phyloP scores from a whole-genome alignment of 2,888 invertebrate genomes.

The Agrochola circellaris region DNA sequence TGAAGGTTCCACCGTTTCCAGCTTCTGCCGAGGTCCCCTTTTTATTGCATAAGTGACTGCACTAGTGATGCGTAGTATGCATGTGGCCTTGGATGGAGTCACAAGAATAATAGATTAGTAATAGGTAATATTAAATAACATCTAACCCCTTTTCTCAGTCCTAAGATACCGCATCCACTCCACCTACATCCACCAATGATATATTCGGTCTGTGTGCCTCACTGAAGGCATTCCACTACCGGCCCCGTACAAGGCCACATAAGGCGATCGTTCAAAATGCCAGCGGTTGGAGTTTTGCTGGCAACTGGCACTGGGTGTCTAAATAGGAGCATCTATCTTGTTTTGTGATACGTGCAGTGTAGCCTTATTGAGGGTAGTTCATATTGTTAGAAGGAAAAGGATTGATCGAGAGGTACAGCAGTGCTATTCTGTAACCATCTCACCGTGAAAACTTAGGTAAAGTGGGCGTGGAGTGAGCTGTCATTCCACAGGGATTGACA shows the following conservation, averaged over 20 bases:
- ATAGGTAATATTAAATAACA: too few species aligned
- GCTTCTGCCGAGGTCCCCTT: too few species aligned
- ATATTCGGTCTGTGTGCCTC: constrained; percentile 41
- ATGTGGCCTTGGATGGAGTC: too few species aligned
- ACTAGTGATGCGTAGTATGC: too few species aligned
- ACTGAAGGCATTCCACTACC: constrained; percentile 35
- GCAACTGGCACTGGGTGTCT: constrained; percentile 28
- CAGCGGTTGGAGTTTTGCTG: constrained; percentile 36
- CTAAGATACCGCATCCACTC: constrained; percentile 28
- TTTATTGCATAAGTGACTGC: too few species aligned
- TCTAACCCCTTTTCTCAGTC: too few species aligned
- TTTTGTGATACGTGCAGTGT: neutral
- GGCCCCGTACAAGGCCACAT: constrained; percentile 19
- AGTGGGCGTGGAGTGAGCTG: too few species aligned
- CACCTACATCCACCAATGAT: constrained; percentile 23
- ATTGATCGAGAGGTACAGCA: neutral
- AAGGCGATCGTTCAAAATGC: constrained; percentile 48
- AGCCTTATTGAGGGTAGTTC: neutral
- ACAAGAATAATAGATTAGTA: too few species aligned
- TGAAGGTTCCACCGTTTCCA: too few species aligned
- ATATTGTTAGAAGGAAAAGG: neutral
- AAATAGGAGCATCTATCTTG: constrained; percentile 35
- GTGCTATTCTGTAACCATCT: too few species aligned
- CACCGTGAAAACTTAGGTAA: too few species aligned
- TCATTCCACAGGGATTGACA: too few species aligned